A percentile compares a stretch with the other conserved stretches of the same genome.
Evolutionary conservation across 2,113 vertebrate genomes (phyloP).

Genomic region (Scytalopus superciliaris): DNA sequence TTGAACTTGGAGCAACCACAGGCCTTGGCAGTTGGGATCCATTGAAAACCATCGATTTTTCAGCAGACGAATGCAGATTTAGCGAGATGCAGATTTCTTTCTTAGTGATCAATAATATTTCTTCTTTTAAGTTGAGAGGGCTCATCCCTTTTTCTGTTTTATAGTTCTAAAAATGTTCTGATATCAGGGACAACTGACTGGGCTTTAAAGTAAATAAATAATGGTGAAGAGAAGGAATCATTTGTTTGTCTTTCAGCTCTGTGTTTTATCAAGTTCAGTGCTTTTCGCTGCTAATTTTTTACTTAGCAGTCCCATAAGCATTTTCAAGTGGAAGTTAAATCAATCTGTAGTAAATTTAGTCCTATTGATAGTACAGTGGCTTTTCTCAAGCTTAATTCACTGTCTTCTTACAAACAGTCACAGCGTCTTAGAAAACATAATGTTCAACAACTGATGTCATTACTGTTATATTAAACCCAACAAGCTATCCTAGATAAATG

Average conservation of each 20-base stretch:
- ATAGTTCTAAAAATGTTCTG: background rate
- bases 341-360: slow-evolving; percentile 6
- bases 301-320: background rate
- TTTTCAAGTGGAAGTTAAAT: slow-evolving; percentile 11
- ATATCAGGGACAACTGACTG: background rate
- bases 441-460: background rate
- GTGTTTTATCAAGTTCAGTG: background rate
- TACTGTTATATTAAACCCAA: background rate
- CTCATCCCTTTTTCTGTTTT: background rate
- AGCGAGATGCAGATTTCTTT: background rate
- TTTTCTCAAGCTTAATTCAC: slow-evolving; percentile 1
- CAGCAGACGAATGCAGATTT: background rate
- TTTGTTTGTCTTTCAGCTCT: background rate
- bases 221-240: background rate
- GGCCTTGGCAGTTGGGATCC: background rate
- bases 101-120: background rate
- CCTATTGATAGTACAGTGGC: background rate
- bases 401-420: background rate
- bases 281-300: background rate
- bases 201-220: background rate
- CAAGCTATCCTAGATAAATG: background rate
- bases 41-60: background rate
- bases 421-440: background rate
- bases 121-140: background rate
- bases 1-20: background rate